Conservation (phyloP, 2,113 vertebrate species). For the Sisor rabdophorus region DNA sequence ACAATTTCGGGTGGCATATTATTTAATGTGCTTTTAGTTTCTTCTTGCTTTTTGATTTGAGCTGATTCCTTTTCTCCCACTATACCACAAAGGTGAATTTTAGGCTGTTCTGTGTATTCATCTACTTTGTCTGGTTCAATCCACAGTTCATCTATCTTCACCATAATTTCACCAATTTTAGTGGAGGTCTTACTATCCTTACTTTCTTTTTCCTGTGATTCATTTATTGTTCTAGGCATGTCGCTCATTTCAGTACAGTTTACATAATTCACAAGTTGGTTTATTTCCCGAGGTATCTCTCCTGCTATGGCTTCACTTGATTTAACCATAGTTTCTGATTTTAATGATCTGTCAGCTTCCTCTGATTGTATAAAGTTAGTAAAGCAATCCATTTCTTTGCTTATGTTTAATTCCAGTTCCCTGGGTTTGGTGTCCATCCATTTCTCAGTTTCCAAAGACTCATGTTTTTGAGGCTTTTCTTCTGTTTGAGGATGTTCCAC, state of each 20-base stretch:
- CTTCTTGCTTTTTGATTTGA: constrained; percentile 36
- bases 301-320: background rate
- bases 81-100: background rate
- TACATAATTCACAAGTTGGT: constrained; percentile 1
- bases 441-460: constrained; percentile 25
- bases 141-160: background rate
- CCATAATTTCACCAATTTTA: no score
- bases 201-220: background rate
- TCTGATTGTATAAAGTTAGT: background rate
- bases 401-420: background rate
- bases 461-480: constrained; percentile 28
- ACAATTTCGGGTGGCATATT: constrained; percentile 35
- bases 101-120: background rate
- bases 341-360: background rate
- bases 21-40: constrained; percentile 28
- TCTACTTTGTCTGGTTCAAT: constrained; percentile 17
- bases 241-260: background rate
- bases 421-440: constrained; percentile 1
- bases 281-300: constrained; percentile 15
- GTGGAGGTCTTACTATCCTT: no score
- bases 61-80: constrained; percentile 11
- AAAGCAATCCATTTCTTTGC: constrained; percentile 15
- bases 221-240: constrained; percentile 3
- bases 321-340: background rate
- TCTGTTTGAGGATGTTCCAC: background rate